Base-by-base conservation (phyloP, 2,888 invertebrate species). In the Biston stratarius region DNA sequence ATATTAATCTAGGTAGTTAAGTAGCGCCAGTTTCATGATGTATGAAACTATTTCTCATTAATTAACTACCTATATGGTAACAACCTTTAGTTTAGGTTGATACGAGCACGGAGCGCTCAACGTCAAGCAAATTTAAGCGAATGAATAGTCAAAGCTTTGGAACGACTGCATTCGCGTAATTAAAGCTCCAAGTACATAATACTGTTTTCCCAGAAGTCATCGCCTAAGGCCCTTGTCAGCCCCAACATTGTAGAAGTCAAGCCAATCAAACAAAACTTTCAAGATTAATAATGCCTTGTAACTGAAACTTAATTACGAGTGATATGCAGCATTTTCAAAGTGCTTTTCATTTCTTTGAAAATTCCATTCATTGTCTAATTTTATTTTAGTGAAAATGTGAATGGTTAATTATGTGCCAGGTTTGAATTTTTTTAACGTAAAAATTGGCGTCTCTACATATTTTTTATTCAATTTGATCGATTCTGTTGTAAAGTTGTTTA, bases 301-400 rank as follows among this genome's bases (percentile, higher is more conserved):
- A 59, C 51, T 55, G 14, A 64, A 67, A 67, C 69, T 69, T 62
- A 69, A 72, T 69, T 64, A 64, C 69, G 61, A 55, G 53, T 72
- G 64, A 72, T 73, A 72, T 72, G 70, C 73, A 74, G 70, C 51
- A 68, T 62, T 71, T 59, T 40, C 48, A 53, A 72, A 77, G 70
- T 63, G 61, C 60, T 73, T 59, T 60, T 52, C 66, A 69, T 71
- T 65, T 66, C 15, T 52, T 73, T 72, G 72, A 71, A 67, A 63
- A 55, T 58, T 56, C 63, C 61, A 68, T 71, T 72, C 68, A 73
- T 77, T 74, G 12, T 51, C 36, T 8, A 2, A 24, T 24, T 12
- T n/a, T 10, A 5, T 8, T 34, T n/a, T 34, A 34, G 52, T 38
- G 15, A 38, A 24, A 38, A 53, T 38, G 38, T 15, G 6, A 38